Base-by-base conservation (phyloP, 2,113 vertebrate genomes). In the Cryptotis parvus region DNA sequence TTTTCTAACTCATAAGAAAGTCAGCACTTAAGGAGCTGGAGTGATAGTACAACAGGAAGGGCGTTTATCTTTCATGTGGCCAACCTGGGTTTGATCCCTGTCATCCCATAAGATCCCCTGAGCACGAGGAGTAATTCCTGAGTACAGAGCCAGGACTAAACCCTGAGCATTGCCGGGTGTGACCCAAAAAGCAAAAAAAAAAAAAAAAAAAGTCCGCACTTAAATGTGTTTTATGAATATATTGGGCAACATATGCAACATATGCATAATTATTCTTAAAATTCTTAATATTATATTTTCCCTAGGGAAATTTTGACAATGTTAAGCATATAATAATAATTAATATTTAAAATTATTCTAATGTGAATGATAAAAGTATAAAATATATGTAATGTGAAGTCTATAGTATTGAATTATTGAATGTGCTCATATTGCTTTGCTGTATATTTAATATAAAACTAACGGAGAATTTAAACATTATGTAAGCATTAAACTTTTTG, bases 401-500 rank as follows among this genome's bases (percentile, higher is more conserved):
- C 61, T 83, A 96, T 80, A n/a, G 82, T 87, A 84, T 69, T 95
- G 84, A 96, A 86, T 33, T 20, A 39, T 72, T 69, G 70, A 24
- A 88, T 91, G 20, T 15, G 96, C 96, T 96, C 84, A 94, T 94
- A 85, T 73, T 9, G n/a, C 29, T 29, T 91, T 95, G 29, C 29
- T 63, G 77, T 86, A 18, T 37, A 90, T 33, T 5, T 87, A 91
- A 94, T 95, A 96, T 86, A 90, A 37, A 94, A 27, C 45, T 84
- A 88, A 87, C 75, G n/a, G 31, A 86, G 33, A 75, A 65, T 61
- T 84, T 93, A 18, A 3, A 89, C 87, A 84, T 86, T 96, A 88
- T 94, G 93, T 87, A 93, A 89, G 87, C 81, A 87, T 91, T 95
- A 78, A 92, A 94, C 52, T 95, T 94, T 84, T 22, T 22, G 77